Evolutionary conservation across 2,797 vertebrate species (phyloP).

Genomic region (Heteromormyrus szaboi): DNA sequence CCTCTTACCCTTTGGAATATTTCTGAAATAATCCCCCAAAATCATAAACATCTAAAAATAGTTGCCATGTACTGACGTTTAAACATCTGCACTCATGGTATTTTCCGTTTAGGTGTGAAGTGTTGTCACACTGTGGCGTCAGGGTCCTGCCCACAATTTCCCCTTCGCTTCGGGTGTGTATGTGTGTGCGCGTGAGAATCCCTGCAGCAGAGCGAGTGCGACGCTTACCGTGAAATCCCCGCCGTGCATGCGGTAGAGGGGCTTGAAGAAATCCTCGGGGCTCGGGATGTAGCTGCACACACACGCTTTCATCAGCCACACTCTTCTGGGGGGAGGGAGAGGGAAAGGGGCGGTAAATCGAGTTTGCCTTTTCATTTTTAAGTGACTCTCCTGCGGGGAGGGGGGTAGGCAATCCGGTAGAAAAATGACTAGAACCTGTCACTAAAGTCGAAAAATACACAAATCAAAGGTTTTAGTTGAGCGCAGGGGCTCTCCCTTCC

Average conservation of each 20-base stretch:
- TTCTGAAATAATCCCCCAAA: conserved; percentile 20
- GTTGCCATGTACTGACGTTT: not conserved
- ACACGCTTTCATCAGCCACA: not conserved
- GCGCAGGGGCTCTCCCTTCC: not conserved
- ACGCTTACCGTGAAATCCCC: conserved; percentile 22
- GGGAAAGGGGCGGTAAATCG: not conserved
- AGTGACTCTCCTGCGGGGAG: not conserved
- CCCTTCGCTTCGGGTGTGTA: not conserved
- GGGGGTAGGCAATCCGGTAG: not conserved
- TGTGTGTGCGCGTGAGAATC: not conserved
- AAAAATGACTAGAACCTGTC: not conserved
- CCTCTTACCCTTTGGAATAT: conserved; percentile 17
- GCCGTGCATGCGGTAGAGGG: conserved; percentile 8
- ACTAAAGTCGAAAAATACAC: not conserved
- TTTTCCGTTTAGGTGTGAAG: conserved; percentile 24
- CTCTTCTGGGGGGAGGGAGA: not conserved
- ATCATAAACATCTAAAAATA: conserved; percentile 25
- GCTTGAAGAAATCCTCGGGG: conserved; percentile 18
- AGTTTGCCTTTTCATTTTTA: not conserved
- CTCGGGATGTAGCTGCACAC: conserved; percentile 14
- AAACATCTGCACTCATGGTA: conserved; percentile 25
- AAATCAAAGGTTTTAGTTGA: not conserved
- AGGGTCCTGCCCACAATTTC: conserved; percentile 20
- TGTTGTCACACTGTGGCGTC: not conserved
- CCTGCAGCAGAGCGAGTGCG: not conserved